Percentiles rank a stretch among this genome's conserved stretches.
Evolutionary conservation across 1,140 invertebrate species (phyloP).

Genomic region (Rhyzopertha dominica): DNA sequence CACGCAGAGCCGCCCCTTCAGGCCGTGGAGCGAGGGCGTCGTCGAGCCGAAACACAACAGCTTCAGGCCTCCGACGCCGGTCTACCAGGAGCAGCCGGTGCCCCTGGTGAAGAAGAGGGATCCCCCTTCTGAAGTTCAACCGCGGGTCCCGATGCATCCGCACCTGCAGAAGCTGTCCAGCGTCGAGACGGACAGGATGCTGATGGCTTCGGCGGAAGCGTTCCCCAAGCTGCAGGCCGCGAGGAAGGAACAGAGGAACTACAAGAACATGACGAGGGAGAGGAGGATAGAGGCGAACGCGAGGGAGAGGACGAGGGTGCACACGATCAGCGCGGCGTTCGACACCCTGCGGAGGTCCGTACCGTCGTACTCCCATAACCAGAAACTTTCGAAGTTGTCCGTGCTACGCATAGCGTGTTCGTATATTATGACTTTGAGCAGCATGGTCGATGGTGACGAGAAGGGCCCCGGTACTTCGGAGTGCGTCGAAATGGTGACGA

Average conservation of each 20-base stretch:
- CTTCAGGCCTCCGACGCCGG: conserved; percentile 26
- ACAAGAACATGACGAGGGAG: conserved; percentile 92
- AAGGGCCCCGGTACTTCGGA: conserved; percentile 52
- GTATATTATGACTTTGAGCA: conserved; percentile 80
- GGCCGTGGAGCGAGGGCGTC: conserved; percentile 48
- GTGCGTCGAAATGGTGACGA: conserved; percentile 79
- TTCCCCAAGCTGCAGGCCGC: conserved; percentile 33
- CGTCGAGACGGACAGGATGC: conserved; percentile 30
- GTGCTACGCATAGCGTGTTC: conserved; percentile 87
- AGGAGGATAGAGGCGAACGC: conserved; percentile 90
- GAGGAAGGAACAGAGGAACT: conserved; percentile 72
- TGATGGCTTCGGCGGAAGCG: conserved; percentile 28
- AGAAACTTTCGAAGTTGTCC: conserved; percentile 88
- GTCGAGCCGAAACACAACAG: conserved; percentile 20
- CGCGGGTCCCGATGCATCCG: conserved; percentile 53
- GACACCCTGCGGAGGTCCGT: conserved; percentile 79
- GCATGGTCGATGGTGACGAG: conserved; percentile 48
- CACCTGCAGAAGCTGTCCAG: conserved; percentile 42
- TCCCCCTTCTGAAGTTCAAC: conserved; percentile 6
- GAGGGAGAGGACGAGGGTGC: conserved; percentile 83
- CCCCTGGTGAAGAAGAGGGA: conserved; percentile 15
- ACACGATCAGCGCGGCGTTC: conserved; percentile 92
- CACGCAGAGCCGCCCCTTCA: conserved; percentile 47
- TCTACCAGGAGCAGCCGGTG: conserved; percentile 15
- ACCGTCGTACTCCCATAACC: conserved; percentile 86